phyloP scores from a whole-genome alignment of 1,140 invertebrate species.

The Nasonia vitripennis region DNA sequence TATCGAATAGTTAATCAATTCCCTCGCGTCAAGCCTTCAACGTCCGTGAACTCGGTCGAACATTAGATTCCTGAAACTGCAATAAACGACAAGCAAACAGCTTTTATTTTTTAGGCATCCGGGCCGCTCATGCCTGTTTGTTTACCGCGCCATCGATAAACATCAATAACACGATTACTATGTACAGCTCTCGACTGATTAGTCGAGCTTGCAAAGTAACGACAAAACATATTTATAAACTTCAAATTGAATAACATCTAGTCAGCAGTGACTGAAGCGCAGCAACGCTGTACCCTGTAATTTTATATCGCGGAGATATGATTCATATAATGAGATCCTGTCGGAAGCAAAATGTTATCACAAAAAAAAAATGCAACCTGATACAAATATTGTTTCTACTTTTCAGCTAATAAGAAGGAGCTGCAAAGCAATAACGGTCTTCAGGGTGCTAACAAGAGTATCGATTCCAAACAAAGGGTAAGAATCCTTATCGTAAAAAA shows the following conservation, averaged over 20 bases:
- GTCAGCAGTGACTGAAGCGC: background rate
- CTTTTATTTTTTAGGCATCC: slow-evolving; percentile 1
- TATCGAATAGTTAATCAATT: slow-evolving; percentile 60
- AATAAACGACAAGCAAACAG: background rate
- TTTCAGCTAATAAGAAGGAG: slow-evolving; percentile 49
- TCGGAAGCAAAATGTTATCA: background rate
- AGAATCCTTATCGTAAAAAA: slow-evolving; percentile 8
- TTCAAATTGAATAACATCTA: background rate
- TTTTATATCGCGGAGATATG: background rate
- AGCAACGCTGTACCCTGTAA: background rate
- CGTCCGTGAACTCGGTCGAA: background rate
- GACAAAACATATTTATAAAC: background rate
- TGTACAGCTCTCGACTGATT: background rate
- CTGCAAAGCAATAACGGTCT: slow-evolving; percentile 40
- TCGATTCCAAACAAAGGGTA: slow-evolving; percentile 50
- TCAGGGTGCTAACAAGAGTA: slow-evolving; percentile 31
- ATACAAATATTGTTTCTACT: background rate
- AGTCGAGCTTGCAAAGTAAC: background rate
- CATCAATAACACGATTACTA: slow-evolving; percentile 23
- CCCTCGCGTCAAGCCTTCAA: slow-evolving; percentile 30
- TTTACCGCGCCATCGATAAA: slow-evolving; percentile 3
- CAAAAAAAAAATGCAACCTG: background rate
- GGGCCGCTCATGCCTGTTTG: background rate
- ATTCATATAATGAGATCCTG: background rate
- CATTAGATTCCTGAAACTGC: background rate